Evolutionary conservation across 2,888 invertebrate species (phyloP), one percentile per base, ranked within the genome.

Genomic region (Bruchidius siliquastri): DNA sequence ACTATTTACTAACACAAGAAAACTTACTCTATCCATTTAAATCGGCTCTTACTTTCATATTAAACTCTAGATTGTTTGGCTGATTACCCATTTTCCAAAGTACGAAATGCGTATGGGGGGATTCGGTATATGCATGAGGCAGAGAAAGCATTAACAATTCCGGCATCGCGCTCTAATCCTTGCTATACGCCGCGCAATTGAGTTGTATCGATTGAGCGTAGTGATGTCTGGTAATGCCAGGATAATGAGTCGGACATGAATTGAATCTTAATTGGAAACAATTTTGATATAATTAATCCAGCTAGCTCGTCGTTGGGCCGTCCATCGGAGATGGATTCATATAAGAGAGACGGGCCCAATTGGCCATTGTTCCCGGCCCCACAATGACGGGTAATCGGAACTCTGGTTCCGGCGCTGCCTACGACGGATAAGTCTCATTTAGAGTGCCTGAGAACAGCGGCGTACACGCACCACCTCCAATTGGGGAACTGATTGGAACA

Each of bases 261-360:
- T 88, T 87, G 87, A 87, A 85, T 86, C 87, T 87, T 88, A 88
- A 88, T 88, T 88, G 88, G 87, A 84, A 87, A 87, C 88, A 88
- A 88, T 88, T 88, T 88, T 82, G 85, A 85, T 49, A 49, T 86
- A 87, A 87, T 87, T 87, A 87, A 87, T 86, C 85, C 83, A 84
- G 86, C 84, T 85, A 83, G 49, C 10, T 13, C 49, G 84, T 85
- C 84, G 82, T 21, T 84, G 81, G 84, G 83, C 84, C 84, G 85
- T 85, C 84, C 84, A 83, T 84, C 82, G 81, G 81, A 82, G 84
- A 85, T 49, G 49, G 49, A 49, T 49, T 49, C 49, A 49, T 49
- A 49, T 49, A 49, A 49, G 49, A 49, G 49, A 49, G 49, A 49
- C 49, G 49, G 49, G 49, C 49, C 49, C 49, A 86, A 86, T 86